Conservation (phyloP, 1,140 invertebrate genomes). For the Rhopalosiphum maidis region DNA sequence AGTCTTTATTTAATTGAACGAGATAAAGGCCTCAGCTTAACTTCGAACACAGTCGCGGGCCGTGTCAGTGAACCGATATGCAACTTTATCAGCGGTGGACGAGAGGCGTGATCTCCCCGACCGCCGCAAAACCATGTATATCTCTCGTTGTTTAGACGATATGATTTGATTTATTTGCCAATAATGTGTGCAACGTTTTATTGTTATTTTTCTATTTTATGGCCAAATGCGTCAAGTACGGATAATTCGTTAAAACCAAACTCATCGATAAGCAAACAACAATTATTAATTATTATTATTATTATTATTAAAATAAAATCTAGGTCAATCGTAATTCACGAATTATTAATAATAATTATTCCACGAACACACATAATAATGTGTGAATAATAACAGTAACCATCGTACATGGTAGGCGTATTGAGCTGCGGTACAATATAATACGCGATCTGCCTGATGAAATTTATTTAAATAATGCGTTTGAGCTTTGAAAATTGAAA, state of each 20-base stretch:
- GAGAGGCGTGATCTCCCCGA: background rate
- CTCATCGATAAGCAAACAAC: background rate
- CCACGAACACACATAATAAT: background rate
- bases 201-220: background rate
- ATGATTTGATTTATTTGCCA: background rate
- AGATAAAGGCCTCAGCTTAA: slow-evolving; percentile 2
- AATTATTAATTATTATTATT: slow-evolving; percentile 16
- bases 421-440: background rate
- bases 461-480: slow-evolving; percentile 21
- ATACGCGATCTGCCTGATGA: background rate
- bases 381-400: background rate
- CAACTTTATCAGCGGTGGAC: background rate
- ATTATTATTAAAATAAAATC: background rate
- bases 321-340: background rate
- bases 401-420: background rate
- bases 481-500: slow-evolving; percentile 17
- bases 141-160: background rate
- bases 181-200: background rate
- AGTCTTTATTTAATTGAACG: slow-evolving; percentile 1
- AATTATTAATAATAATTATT: slow-evolving; percentile 5
- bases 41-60: background rate
- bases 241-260: slow-evolving; percentile 1
- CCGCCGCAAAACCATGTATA: background rate
- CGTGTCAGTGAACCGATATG: slow-evolving; percentile 16
- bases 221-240: background rate